A percentile compares a stretch with the other conserved stretches of the same genome.
These are phyloP conservation scores for Cephus rjabovi DNA, from an alignment of 2,888 invertebrate genomes.

Conservation along the genomic window DNA sequence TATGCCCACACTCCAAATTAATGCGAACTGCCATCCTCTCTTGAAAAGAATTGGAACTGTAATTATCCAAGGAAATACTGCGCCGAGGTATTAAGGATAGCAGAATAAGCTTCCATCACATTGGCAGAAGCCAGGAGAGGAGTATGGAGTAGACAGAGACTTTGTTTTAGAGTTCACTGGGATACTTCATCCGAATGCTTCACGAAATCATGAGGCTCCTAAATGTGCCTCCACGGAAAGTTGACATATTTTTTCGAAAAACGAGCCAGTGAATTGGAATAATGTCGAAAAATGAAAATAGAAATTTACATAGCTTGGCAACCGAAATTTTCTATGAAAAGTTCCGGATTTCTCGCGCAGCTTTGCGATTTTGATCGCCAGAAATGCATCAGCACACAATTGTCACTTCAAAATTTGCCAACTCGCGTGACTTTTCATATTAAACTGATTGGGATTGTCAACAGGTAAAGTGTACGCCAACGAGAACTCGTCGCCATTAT, in stretches of 20 bases:
- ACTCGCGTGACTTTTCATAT: conserved; percentile 19
- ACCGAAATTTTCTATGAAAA: conserved; percentile 45
- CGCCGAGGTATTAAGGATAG: background rate
- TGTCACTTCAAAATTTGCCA: conserved; percentile 15
- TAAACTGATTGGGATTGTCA: conserved; percentile 36
- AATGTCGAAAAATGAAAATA: background rate
- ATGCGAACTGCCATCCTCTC: conserved; percentile 78
- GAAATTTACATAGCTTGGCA: conserved; percentile 32
- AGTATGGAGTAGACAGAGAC: background rate
- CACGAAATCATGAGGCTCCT: background rate
- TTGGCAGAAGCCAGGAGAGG: background rate
- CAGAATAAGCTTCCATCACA: background rate
- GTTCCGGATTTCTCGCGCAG: conserved; percentile 26
- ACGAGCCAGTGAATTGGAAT: background rate
- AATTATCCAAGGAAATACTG: background rate
- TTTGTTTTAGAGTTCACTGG: background rate
- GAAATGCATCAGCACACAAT: conserved; percentile 13
- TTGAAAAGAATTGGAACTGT: conserved; percentile 24
- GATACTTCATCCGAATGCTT: background rate
- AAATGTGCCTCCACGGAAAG: background rate
- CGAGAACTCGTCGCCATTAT: conserved; percentile 44
- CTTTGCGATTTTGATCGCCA: conserved; percentile 18
- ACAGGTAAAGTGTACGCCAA: conserved; percentile 46
- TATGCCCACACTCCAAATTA: conserved; percentile 93
- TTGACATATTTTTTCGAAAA: background rate